phyloP scores from a whole-genome alignment of 1,140 invertebrate species.

The Drosophila nigromelanica region DNA sequence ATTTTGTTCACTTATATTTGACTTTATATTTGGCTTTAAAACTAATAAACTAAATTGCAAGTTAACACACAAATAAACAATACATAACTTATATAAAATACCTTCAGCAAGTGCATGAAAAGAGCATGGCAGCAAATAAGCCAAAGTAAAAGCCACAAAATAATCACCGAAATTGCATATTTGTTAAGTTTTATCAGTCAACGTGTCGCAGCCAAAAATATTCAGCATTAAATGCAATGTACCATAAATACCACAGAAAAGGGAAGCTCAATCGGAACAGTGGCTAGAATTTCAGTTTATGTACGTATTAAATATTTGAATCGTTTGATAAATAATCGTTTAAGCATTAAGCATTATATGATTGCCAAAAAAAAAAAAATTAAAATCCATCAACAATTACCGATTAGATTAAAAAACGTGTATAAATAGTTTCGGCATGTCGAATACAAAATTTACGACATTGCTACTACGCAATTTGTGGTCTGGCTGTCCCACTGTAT shows the following conservation, averaged over 20 bases:
- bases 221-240: slow-evolving; percentile 38
- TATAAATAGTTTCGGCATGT: neutral
- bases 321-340: neutral
- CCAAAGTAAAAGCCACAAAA: slow-evolving; percentile 16
- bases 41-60: neutral
- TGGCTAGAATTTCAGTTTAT: slow-evolving; percentile 1
- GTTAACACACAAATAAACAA: neutral
- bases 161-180: slow-evolving; percentile 46
- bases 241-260: slow-evolving; percentile 16
- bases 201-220: slow-evolving; percentile 32
- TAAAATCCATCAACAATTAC: slow-evolving; percentile 7
- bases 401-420: slow-evolving; percentile 12
- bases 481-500: slow-evolving; percentile 37
- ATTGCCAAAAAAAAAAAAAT: slow-evolving; percentile 3
- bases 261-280: slow-evolving; percentile 27
- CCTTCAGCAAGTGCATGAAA: neutral
- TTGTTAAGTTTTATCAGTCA: slow-evolving; percentile 54
- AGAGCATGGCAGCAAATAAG: neutral
- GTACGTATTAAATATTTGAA: neutral
- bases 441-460: neutral
- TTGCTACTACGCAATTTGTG: neutral
- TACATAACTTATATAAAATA: neutral
- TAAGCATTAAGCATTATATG: neutral
- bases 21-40: too few relatives aligned
- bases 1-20: too few relatives aligned